phyloP scores from a whole-genome alignment of 1,140 invertebrate species.

The Episyrphus balteatus region DNA sequence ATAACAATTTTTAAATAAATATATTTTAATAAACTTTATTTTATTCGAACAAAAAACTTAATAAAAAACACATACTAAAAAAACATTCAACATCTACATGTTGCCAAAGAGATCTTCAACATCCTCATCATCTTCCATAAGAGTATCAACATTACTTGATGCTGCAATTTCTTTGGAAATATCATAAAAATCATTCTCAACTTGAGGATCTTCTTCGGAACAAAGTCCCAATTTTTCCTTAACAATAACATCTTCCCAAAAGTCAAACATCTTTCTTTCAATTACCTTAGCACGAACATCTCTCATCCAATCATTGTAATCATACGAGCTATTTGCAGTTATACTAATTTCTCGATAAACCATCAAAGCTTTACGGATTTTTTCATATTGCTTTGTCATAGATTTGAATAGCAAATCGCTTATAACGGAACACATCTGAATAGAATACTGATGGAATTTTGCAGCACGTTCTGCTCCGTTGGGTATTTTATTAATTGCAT shows the following conservation, averaged over 20 bases:
- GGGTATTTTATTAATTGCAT: slow-evolving; percentile 7
- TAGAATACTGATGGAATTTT: slow-evolving; percentile 15
- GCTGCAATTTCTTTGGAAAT: too few species aligned
- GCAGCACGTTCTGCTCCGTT: slow-evolving; percentile 19
- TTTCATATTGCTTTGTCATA: slow-evolving; percentile 5
- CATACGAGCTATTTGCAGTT: slow-evolving; percentile 19
- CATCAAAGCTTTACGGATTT: slow-evolving; percentile 14
- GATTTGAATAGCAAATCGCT: slow-evolving; percentile 15
- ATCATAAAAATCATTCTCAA: too few species aligned
- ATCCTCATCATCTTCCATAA: too few species aligned
- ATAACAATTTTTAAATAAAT: too few species aligned
- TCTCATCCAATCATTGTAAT: slow-evolving; percentile 23
- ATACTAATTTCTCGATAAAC: slow-evolving; percentile 18
- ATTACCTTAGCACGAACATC: slow-evolving; percentile 13
- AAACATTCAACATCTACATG: too few species aligned
- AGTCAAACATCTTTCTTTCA: slow-evolving; percentile 8
- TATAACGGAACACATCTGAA: slow-evolving; percentile 23
- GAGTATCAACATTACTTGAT: too few species aligned
- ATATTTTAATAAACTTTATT: too few species aligned
- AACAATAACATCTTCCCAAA: slow-evolving; percentile 20
- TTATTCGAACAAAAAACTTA: too few species aligned
- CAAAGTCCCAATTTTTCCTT: slow-evolving; percentile 20
- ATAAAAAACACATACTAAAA: too few species aligned
- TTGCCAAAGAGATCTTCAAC: too few species aligned
- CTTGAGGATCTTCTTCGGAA: neutral